Percentiles rank a stretch among this genome's conserved stretches.
Conservation (phyloP, 2,797 vertebrate genomes). For the Champsocephalus esox region DNA sequence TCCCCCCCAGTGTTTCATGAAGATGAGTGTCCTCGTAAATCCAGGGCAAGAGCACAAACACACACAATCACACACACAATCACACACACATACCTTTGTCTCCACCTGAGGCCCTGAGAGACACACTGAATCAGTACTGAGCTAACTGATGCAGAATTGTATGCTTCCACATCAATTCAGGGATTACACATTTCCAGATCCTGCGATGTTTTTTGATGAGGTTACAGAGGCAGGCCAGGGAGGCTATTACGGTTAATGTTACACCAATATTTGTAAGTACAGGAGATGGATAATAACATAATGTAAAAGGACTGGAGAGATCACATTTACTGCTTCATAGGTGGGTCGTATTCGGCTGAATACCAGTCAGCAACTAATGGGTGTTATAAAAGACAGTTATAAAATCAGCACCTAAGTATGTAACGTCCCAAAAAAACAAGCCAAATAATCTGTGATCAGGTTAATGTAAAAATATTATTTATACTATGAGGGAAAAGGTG, state of each 20-base stretch:
- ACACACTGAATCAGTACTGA: slow-evolving; percentile 35
- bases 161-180: slow-evolving; percentile 50
- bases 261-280: slow-evolving; percentile 60
- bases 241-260: slow-evolving; percentile 59
- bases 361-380: neutral
- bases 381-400: slow-evolving; percentile 27
- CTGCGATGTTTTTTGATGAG: slow-evolving; percentile 24
- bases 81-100: neutral
- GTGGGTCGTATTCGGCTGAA: slow-evolving; percentile 21
- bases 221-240: slow-evolving; percentile 10
- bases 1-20: slow-evolving; percentile 32
- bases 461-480: neutral
- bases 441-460: neutral
- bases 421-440: neutral
- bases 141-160: slow-evolving; percentile 38
- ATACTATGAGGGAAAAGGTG: neutral
- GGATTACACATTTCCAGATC: slow-evolving; percentile 49
- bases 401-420: slow-evolving; percentile 1
- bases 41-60: neutral
- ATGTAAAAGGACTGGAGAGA: slow-evolving; percentile 42
- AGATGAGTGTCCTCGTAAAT: slow-evolving; percentile 27
- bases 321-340: slow-evolving; percentile 44
- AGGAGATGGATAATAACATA: slow-evolving; percentile 34
- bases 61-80: neutral
- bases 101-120: slow-evolving; percentile 50